These are phyloP conservation scores for Montipora efflorescens DNA, from an alignment of 64 coral and sea anemone species.

Conservation along the genomic window DNA sequence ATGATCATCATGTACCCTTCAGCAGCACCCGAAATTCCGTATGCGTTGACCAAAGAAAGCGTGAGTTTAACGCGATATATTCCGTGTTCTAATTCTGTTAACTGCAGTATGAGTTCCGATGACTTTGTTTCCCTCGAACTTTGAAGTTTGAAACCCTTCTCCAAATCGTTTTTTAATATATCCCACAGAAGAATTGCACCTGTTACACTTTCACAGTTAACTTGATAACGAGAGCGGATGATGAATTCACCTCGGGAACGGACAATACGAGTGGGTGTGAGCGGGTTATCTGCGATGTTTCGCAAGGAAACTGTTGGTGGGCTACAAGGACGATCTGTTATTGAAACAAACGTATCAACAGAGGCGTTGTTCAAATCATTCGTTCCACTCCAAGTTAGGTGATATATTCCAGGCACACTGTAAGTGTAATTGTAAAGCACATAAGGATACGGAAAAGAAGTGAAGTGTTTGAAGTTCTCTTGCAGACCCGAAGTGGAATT, in stretches of 20 bases:
- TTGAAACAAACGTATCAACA: background rate
- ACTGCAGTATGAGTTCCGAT: slow-evolving; percentile 46
- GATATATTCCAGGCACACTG: background rate
- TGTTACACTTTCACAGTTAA: slow-evolving; percentile 32
- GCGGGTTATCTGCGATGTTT: slow-evolving; percentile 23
- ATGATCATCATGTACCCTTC: slow-evolving; percentile 68
- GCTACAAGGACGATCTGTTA: slow-evolving; percentile 49
- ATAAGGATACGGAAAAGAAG: background rate
- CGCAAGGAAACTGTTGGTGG: background rate
- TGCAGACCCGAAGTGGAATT: slow-evolving; percentile 8
- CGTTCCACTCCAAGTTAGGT: slow-evolving; percentile 11
- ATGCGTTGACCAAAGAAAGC: slow-evolving; percentile 41
- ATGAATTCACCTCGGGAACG: slow-evolving; percentile 20
- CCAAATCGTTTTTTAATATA: slow-evolving; percentile 14
- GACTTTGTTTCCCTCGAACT: background rate
- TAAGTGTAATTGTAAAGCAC: slow-evolving; percentile 43
- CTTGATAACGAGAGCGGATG: slow-evolving; percentile 11
- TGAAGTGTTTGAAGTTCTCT: background rate
- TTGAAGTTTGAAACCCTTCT: background rate
- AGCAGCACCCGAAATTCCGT: slow-evolving; percentile 44
- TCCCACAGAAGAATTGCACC: slow-evolving; percentile 49
- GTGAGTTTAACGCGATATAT: slow-evolving; percentile 48
- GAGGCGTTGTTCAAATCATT: slow-evolving; percentile 13
- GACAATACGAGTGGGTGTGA: slow-evolving; percentile 6
- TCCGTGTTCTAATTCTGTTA: slow-evolving; percentile 55